phyloP scores from a whole-genome alignment of 1,140 invertebrate genomes.

The Drosophila suzukii region DNA sequence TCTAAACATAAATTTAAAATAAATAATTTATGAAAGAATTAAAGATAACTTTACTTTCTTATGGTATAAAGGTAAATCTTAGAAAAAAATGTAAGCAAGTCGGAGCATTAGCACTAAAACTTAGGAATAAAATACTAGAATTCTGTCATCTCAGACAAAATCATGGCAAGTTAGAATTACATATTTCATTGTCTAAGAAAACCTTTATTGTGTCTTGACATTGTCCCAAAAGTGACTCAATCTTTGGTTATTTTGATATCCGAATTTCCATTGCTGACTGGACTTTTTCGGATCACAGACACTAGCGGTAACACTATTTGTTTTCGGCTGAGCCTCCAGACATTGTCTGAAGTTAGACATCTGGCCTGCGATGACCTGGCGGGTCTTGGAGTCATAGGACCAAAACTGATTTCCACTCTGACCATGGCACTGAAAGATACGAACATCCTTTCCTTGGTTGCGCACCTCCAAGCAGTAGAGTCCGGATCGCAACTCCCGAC shows the following conservation, averaged over 20 bases:
- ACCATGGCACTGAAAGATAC: constrained; percentile 91
- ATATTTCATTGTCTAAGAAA: neutral
- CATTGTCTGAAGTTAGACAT: constrained; percentile 24
- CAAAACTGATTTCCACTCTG: constrained; percentile 96
- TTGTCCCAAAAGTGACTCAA: constrained; percentile 56
- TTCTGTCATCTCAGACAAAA: neutral
- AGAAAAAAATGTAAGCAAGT: neutral
- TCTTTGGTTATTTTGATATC: constrained; percentile 56
- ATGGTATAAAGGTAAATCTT: neutral
- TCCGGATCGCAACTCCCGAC: constrained; percentile 93
- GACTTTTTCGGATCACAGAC: constrained; percentile 49
- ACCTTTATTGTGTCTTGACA: neutral
- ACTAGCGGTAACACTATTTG: constrained; percentile 5
- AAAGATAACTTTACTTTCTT: neutral
- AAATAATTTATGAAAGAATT: neutral
- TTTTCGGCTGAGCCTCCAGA: constrained; percentile 44
- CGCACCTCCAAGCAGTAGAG: constrained; percentile 95
- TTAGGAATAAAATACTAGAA: neutral
- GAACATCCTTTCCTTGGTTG: constrained; percentile 87
- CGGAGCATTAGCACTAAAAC: too few relatives aligned
- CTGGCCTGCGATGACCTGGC: constrained; percentile 55
- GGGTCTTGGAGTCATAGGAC: constrained; percentile 90
- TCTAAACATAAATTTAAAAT: neutral
- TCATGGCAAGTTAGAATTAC: neutral
- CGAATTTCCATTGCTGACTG: constrained; percentile 70